Conservation (phyloP, 2,888 invertebrate genomes). For the Andricus curvator region DNA sequence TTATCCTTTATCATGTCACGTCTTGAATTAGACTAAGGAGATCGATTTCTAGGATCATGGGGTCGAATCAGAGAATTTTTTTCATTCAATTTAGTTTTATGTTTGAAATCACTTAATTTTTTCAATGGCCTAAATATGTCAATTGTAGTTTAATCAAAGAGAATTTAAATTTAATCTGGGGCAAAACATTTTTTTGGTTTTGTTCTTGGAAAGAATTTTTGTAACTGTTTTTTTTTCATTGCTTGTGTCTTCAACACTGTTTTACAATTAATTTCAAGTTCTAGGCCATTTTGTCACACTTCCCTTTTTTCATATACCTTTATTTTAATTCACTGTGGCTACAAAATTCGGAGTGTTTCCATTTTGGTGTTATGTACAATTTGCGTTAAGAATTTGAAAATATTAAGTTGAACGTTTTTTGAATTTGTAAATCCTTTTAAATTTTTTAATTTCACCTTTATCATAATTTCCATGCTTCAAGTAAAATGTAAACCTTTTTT, state of each 20-base stretch:
- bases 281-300: neutral
- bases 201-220: too few relatives aligned
- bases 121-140: neutral
- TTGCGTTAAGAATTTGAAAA: too few relatives aligned
- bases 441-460: too few relatives aligned
- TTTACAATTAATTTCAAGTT: too few relatives aligned
- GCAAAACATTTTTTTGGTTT: too few relatives aligned
- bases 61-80: constrained; percentile 11
- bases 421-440: too few relatives aligned
- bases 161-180: neutral
- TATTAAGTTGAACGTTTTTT: too few relatives aligned
- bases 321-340: constrained; percentile 34
- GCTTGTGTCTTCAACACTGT: too few relatives aligned
- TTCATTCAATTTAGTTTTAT: neutral
- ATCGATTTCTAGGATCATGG: constrained; percentile 26
- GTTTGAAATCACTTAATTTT: neutral
- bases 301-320: neutral
- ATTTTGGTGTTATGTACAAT: too few relatives aligned
- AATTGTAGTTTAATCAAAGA: neutral
- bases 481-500: too few relatives aligned
- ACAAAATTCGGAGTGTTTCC: neutral
- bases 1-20: neutral
- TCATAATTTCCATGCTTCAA: too few relatives aligned
- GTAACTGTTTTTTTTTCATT: too few relatives aligned
- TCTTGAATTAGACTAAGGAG: constrained; percentile 14